Base-by-base conservation (phyloP, 2,113 vertebrate species). In the Ammodytes dubius region DNA sequence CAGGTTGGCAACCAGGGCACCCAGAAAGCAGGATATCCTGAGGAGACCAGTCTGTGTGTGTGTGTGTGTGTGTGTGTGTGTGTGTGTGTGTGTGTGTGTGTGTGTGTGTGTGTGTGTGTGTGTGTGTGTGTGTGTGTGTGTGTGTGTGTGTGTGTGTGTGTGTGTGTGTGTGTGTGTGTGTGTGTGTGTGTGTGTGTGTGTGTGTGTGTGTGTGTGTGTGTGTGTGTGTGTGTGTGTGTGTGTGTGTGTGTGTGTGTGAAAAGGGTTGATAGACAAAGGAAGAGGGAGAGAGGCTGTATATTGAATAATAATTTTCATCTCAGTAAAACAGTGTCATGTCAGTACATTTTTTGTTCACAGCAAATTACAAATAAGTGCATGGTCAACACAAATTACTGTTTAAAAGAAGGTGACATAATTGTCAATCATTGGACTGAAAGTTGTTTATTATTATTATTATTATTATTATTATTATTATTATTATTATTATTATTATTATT, bases 21-120 rank as follows among this genome's bases (percentile, higher is more conserved):
- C 78, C 83, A 85, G 85, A 90, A 87, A 85, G 84, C 77, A 87
- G 87, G 88, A 93, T 88, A 81, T 91, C 88, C 89, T 88, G 74
- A 63, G 64, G 54, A 65, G 52, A 80, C 50, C 15, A 43, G 39
- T 69, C 57, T 56, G 57, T 39, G 58, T 70, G 59, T 60, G n/a
- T 64, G 66, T 72, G 67, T 69, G 64, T 57, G 65, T 65, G 39
- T 63, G 52, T 70, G 61, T 49, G 57, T 50, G 54, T 53, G 65
- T 56, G 50, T 64, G 57, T 56, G 65, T 46, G 49, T 11, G 27
- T 27, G 27, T 2, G 27, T 27, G 27, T 2, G 27, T 27, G 27
- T 1, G 27, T 27, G 27, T 2, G 27, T 27, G 27, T 2, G 27
- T 27, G 27, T 2, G 27, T 27, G 27, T 13, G 73, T 67, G 56